Evolutionary conservation across 2,113 vertebrate genomes (phyloP), one percentile per base, ranked within the genome.

Genomic region (Triplophysa tibetana): DNA sequence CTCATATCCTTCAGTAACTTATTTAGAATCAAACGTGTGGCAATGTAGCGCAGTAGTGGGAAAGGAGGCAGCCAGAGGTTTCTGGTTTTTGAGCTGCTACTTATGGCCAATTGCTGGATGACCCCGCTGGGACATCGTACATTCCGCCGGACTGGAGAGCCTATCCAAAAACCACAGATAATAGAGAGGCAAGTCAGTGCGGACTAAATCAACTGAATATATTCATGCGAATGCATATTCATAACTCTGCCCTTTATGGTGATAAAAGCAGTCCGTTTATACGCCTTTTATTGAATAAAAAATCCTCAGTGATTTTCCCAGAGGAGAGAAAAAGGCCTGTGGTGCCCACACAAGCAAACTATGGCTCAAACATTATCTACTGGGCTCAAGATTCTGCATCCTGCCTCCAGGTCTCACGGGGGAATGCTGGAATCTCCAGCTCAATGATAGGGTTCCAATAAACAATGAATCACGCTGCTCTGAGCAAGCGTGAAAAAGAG

Each of bases 341-440:
- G 64, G 56, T 74, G 82, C 73, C 75, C 79, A 86, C 85, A 82
- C 83, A 88, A 88, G 84, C 84, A 85, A 90, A 83, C 87, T 86
- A 87, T 52, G 41, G 82, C 88, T 81, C 86, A 88, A 90, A 89
- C 89, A 92, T 91, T 93, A 92, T 91, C 91, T 90, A 82, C 86
- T 77, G 89, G 89, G 88, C 89, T 92, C 90, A 86, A 93, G 88
- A 93, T 93, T 93, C 91, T 92, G 91, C 92, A 93, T 88, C 75
- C 85, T 90, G 84, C 84, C 91, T 92, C 89, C 87, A 92, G 88
- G 90, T 93, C 92, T 93, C 92, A 90, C 91, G 90, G 84, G 88
- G 87, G 86, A 90, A 90, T 7, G 91, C 84, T 92, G 91, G 90
- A 93, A 93, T 93, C 89, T 91, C 88, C 86, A 90, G 86, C 88